A percentile compares a stretch with the other conserved stretches of the same genome.
These are phyloP conservation scores for Drosophila trichaetosa DNA, from an alignment of 2,888 invertebrate species.

Conservation along the genomic window DNA sequence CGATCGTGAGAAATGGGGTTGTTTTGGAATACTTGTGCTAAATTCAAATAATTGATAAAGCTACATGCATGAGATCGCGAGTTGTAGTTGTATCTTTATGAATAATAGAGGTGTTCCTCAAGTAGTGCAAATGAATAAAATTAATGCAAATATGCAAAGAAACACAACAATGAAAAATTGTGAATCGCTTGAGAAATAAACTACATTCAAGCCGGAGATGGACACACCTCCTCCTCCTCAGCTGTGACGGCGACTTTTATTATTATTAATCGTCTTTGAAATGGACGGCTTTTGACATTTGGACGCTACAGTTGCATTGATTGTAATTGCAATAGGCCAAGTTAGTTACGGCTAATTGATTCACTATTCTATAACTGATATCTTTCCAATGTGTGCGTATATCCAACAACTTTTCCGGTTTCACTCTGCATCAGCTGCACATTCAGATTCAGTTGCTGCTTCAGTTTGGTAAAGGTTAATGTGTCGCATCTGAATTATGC, in stretches of 20 bases:
- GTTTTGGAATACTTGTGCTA: background rate
- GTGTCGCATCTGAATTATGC: conserved; percentile 72
- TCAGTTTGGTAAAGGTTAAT: conserved; percentile 64
- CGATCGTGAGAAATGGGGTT: background rate
- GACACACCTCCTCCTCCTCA: conserved; percentile 58
- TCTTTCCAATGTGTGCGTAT: conserved; percentile 50
- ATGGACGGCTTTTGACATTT: conserved; percentile 48
- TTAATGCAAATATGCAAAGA: conserved; percentile 28
- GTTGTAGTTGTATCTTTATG: conserved; percentile 2
- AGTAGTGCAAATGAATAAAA: conserved; percentile 2
- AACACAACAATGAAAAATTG: conserved; percentile 41
- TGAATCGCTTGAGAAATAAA: conserved; percentile 30
- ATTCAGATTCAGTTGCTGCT: conserved; percentile 5
- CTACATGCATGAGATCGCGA: background rate
- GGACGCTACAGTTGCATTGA: conserved; percentile 37
- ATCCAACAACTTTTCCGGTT: conserved; percentile 55
- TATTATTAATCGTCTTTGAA: conserved; percentile 50
- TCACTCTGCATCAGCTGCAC: conserved; percentile 16
- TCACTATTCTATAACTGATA: conserved; percentile 13
- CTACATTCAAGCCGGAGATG: conserved; percentile 31
- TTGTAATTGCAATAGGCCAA: conserved; percentile 50
- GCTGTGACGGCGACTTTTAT: conserved; percentile 1
- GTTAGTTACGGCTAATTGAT: conserved; percentile 62
- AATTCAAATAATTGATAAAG: conserved; percentile 9
- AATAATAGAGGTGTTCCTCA: conserved; percentile 6